phyloP scores from a whole-genome alignment of 1,140 invertebrate genomes.

The Leptinotarsa undecemlineata region DNA sequence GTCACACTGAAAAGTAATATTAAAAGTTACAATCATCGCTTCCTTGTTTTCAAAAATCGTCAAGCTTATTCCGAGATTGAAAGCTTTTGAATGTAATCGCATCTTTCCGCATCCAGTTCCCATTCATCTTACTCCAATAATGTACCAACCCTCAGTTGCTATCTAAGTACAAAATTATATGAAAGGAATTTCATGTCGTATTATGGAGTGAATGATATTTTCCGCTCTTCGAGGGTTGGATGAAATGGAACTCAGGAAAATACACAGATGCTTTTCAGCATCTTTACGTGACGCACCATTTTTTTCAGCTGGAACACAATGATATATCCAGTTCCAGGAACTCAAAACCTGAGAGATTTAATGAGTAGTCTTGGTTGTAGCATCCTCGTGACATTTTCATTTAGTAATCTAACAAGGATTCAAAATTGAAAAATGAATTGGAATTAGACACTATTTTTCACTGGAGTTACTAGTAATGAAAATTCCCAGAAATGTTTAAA shows the following conservation, averaged over 20 bases:
- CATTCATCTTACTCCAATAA: slow-evolving; percentile 1
- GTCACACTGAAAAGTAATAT: background rate
- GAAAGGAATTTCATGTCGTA: background rate
- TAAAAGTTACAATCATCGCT: background rate
- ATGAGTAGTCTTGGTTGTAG: too few relatives aligned
- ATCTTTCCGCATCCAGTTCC: background rate
- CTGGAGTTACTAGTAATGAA: too few relatives aligned
- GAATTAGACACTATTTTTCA: too few relatives aligned
- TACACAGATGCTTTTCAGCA: background rate
- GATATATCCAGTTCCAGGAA: too few relatives aligned
- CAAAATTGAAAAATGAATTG: too few relatives aligned
- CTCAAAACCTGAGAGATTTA: too few relatives aligned
- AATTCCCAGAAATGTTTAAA: too few relatives aligned
- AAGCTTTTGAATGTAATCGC: slow-evolving; percentile 7
- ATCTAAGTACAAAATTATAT: background rate
- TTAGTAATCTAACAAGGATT: too few relatives aligned
- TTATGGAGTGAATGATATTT: background rate
- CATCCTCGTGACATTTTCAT: too few relatives aligned
- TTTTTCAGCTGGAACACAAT: too few relatives aligned
- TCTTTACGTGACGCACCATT: background rate
- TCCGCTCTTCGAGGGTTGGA: background rate
- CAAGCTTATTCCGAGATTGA: background rate
- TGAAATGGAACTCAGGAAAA: background rate
- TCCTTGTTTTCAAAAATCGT: background rate
- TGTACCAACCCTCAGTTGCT: background rate